Conservation (phyloP, 2,888 invertebrate species). For the Meganola albula region DNA sequence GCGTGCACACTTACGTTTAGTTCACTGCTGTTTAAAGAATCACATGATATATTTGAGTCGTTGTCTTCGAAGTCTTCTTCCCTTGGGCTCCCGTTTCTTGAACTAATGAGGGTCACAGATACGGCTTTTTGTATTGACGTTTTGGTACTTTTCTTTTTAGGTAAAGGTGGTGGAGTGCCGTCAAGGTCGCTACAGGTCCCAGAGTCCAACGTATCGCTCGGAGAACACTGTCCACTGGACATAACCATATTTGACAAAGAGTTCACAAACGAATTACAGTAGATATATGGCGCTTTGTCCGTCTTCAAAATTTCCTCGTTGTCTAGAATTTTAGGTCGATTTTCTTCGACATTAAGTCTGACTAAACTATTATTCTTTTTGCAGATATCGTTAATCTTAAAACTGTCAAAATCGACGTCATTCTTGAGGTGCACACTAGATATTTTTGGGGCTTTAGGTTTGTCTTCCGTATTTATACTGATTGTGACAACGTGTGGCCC, state of each 20-base stretch:
- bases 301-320: constrained; percentile 65
- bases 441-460: constrained; percentile 68
- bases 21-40: constrained; percentile 87
- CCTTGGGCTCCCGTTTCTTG: constrained; percentile 77
- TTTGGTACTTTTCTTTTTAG: constrained; percentile 81
- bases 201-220: constrained; percentile 89
- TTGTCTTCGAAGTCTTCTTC: constrained; percentile 84
- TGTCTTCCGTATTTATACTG: constrained; percentile 81
- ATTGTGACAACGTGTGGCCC: constrained; percentile 83
- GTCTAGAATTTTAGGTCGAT: constrained; percentile 67
- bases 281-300: constrained; percentile 77
- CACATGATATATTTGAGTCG: constrained; percentile 88
- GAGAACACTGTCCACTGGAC: constrained; percentile 90
- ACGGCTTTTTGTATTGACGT: constrained; percentile 69
- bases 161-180: constrained; percentile 82
- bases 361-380: constrained; percentile 77
- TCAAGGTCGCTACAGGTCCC: constrained; percentile 92
- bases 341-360: constrained; percentile 77
- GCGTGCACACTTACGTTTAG: constrained; percentile 73
- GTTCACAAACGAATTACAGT: constrained; percentile 78
- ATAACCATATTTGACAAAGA: constrained; percentile 78
- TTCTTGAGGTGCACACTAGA: constrained; percentile 72
- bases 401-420: constrained; percentile 61
- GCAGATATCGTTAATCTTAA: constrained; percentile 54
- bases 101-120: constrained; percentile 76